Percentiles rank a stretch among this genome's conserved stretches.
These are phyloP conservation scores for Oreochromis niloticus DNA, from an alignment of 2,113 vertebrate genomes.

Conservation along the genomic window DNA sequence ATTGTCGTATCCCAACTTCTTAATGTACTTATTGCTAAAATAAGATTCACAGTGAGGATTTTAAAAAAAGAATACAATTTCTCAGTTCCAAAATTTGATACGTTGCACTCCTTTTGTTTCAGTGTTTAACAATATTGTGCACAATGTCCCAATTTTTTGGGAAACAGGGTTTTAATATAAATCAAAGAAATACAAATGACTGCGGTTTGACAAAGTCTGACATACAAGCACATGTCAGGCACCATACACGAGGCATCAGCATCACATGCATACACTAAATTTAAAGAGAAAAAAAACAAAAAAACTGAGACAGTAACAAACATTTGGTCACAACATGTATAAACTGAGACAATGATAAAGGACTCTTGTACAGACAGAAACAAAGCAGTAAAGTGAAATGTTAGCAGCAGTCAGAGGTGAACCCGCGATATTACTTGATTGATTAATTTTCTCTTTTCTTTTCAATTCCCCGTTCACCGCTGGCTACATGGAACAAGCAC, in stretches of 20 bases:
- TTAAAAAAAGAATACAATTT: background rate
- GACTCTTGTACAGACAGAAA: background rate
- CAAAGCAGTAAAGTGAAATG: background rate
- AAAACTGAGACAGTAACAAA: background rate
- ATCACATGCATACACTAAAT: slow-evolving; percentile 1
- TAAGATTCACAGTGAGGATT: background rate
- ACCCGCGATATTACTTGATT: background rate
- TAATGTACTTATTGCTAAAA: background rate
- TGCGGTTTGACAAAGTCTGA: background rate
- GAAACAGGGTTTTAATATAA: background rate
- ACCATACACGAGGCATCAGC: background rate
- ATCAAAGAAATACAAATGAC: background rate
- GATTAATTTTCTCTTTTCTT: background rate
- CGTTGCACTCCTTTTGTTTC: background rate
- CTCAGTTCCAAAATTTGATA: background rate
- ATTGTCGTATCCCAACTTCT: background rate
- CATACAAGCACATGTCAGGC: background rate
- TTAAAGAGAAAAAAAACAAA: background rate
- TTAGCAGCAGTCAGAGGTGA: slow-evolving; percentile 9
- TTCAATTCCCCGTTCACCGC: background rate
- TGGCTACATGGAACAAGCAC: background rate
- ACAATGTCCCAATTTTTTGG: background rate
- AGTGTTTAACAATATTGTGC: background rate
- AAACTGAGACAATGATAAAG: background rate
- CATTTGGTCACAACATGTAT: background rate